Evolutionary conservation across 2,113 vertebrate species (phyloP).

Genomic region (Ochotona princeps): DNA sequence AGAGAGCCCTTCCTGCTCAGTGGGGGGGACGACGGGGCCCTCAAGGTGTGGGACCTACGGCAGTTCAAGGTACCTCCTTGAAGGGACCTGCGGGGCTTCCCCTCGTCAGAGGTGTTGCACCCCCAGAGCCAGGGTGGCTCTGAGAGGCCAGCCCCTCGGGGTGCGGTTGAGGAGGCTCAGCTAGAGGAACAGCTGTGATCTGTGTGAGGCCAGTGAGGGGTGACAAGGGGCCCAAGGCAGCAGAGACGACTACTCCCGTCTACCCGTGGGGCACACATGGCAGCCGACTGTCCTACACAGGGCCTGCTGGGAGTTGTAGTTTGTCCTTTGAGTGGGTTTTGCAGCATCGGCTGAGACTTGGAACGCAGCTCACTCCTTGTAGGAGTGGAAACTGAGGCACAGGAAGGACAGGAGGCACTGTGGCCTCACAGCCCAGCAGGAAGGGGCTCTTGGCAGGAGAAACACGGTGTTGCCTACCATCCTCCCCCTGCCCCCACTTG

Average conservation of each 20-base stretch:
- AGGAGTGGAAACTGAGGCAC: background rate
- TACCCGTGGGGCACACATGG: rapidly evolving
- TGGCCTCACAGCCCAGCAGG: background rate
- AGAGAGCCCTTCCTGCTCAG: conserved; percentile 93
- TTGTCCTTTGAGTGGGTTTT: background rate
- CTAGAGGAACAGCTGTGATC: background rate
- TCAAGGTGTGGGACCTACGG: conserved; percentile 94
- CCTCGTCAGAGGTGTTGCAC: too few species aligned
- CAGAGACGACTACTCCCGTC: background rate
- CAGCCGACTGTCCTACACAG: background rate
- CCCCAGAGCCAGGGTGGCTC: background rate
- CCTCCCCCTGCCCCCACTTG: background rate
- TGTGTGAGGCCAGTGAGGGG: background rate
- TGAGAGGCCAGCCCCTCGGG: background rate
- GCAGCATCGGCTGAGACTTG: background rate
- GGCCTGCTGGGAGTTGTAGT: background rate
- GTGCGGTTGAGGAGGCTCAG: background rate
- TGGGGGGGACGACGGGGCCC: conserved; percentile 92
- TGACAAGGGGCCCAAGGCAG: rapidly evolving
- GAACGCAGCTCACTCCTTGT: background rate
- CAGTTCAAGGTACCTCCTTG: conserved; percentile 89
- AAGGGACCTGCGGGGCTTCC: background rate
- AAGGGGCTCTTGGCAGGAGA: background rate
- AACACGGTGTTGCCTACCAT: too few species aligned
- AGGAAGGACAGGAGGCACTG: background rate